Conservation (phyloP, 2,888 invertebrate genomes). For the Chironomus riparius region DNA sequence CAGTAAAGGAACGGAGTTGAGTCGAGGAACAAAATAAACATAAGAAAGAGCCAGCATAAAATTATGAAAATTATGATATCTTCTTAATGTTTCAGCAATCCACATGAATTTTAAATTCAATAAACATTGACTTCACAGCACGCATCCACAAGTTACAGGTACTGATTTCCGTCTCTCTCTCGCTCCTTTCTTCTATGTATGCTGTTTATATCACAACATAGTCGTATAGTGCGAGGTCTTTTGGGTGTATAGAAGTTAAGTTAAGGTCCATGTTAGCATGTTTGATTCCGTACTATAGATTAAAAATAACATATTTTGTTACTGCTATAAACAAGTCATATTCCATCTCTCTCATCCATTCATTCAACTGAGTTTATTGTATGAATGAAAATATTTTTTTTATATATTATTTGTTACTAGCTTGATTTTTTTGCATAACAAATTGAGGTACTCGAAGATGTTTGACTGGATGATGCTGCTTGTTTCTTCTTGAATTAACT, state of each 20-base stretch:
- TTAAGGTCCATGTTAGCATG: neutral
- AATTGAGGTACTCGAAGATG: too few relatives aligned
- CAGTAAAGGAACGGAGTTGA: neutral
- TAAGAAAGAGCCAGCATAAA: constrained; percentile 13
- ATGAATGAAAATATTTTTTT: neutral
- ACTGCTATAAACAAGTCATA: constrained; percentile 11
- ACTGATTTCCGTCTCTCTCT: neutral
- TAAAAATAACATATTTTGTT: constrained; percentile 7
- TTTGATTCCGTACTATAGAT: constrained; percentile 11
- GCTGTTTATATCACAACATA: too few relatives aligned
- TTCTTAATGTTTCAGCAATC: neutral
- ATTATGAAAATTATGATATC: constrained; percentile 21
- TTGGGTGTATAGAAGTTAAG: neutral
- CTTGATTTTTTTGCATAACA: neutral
- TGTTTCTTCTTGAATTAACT: too few relatives aligned
- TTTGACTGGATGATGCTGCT: too few relatives aligned
- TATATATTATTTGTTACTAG: neutral
- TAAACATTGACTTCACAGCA: constrained; percentile 15
- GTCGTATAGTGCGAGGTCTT: neutral
- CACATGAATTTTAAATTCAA: neutral
- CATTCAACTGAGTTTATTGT: neutral
- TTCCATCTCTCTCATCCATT: neutral
- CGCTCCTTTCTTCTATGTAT: neutral
- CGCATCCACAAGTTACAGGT: constrained; percentile 6
- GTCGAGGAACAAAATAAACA: neutral